Evolutionary conservation across 2,797 vertebrate genomes (phyloP).

Genomic region (Hemibagrus guttatus): DNA sequence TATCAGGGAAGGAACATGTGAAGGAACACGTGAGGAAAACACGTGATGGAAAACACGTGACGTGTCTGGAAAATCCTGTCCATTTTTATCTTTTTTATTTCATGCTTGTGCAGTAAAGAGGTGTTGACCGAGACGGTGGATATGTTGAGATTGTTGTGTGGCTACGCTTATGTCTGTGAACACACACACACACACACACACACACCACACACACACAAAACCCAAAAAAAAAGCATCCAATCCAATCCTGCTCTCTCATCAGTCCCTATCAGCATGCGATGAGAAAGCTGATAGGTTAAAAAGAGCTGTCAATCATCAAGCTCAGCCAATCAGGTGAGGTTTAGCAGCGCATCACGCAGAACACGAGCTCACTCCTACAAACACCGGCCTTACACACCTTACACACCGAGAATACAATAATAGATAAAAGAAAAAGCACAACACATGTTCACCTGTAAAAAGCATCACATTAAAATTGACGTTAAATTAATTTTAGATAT

Average conservation of each 20-base stretch:
- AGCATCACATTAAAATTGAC: background rate
- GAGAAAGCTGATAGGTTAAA: slow-evolving; percentile 59
- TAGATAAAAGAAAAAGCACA: background rate
- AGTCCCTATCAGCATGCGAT: slow-evolving; percentile 50
- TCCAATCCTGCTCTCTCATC: slow-evolving; percentile 46
- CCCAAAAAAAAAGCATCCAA: slow-evolving; percentile 53
- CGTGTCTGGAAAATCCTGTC: slow-evolving; percentile 31
- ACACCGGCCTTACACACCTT: slow-evolving; percentile 32
- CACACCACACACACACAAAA: slow-evolving; percentile 3
- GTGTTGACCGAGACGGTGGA: slow-evolving; percentile 35
- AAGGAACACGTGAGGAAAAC: background rate
- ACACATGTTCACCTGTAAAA: background rate
- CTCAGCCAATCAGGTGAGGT: slow-evolving; percentile 58
- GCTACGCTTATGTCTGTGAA: slow-evolving; percentile 59
- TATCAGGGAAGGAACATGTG: background rate
- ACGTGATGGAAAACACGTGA: background rate
- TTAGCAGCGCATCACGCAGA: slow-evolving; percentile 35
- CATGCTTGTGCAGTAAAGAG: background rate
- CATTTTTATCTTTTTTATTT: slow-evolving; percentile 24
- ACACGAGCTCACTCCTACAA: slow-evolving; percentile 36
- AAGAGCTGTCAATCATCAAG: slow-evolving; percentile 59
- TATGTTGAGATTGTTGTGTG: slow-evolving; percentile 53
- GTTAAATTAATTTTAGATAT: background rate
- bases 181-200: slow-evolving; percentile 39
- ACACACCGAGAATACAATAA: background rate